Base-by-base conservation (phyloP, 2,113 vertebrate species). In the Platanista minor region DNA sequence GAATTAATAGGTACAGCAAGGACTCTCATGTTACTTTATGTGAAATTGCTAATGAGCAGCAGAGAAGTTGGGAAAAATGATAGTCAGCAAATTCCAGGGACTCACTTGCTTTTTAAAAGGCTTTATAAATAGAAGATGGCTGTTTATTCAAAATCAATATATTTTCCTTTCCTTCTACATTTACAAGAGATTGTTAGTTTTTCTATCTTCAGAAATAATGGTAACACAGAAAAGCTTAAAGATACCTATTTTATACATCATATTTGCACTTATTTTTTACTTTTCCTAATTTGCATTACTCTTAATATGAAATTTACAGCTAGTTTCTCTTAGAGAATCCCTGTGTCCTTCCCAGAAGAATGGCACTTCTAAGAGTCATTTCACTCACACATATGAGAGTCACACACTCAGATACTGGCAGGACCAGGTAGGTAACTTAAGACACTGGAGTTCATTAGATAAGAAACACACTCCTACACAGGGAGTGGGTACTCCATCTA, bases 1-100 rank as follows among this genome's bases (percentile, higher is more conserved):
- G 78, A 96, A 94, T 95, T 91, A 96, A 90, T 84, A 90, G 81
- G 21, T 71, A 18, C 84, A 77, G n/a, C 39, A 33, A 0, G 12
- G 27, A 29, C 4, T 71, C 41, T 61, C 54, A 0, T 13, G 31
- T 61, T 78, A 29, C 52, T 89, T 91, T 71, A 49, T 85, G 80
- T 52, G 83, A 97, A 90, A 31, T 3, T 89, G 71, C 67, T 96
- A 94, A 97, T 77, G 93, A 96, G 62, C 64, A 95, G 61, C 64
- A 90, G 49, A 80, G 85, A 82, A 61, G 20, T 31, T 80, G 57
- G 78, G 61, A 23, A 59, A 91, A 93, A 41, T 81, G 54, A 27
- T 14, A 78, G 86, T 95, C 97, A 95, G 94, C 93, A 93, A 43
- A 87, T 96, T 90, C 62, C 39, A 54, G 49, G 90, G 77, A 75